Conservation (phyloP, 2,797 vertebrate genomes). For the Tachyglossus aculeatus region DNA sequence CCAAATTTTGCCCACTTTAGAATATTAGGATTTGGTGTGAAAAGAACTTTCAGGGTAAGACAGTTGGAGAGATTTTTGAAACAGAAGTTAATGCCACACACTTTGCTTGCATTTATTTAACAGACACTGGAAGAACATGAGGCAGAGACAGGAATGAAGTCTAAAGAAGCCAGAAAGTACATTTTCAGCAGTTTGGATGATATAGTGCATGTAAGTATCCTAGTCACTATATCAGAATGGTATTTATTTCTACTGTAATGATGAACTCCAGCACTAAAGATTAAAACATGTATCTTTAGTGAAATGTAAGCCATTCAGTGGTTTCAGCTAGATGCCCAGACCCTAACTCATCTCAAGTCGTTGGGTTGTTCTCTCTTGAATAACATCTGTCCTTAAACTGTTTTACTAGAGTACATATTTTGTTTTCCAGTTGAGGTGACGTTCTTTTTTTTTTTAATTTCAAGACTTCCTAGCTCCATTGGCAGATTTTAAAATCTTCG, state of each 20-base stretch:
- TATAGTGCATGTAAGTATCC: constrained; percentile 92
- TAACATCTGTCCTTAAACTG: constrained; percentile 13
- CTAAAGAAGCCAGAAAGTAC: constrained; percentile 99
- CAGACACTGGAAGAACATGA: constrained; percentile 98
- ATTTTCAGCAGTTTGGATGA: constrained; percentile 99
- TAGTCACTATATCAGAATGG: neutral
- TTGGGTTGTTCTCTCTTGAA: neutral
- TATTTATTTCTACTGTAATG: neutral
- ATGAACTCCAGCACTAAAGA: neutral
- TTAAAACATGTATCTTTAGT: neutral
- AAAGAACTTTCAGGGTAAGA: too few relatives aligned
- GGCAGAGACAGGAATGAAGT: constrained; percentile 97
- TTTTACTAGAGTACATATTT: neutral
- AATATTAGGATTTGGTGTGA: too few relatives aligned
- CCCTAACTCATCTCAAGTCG: neutral
- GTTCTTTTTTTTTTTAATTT: constrained; percentile 15
- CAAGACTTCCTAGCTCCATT: too few relatives aligned
- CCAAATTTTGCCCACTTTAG: constrained; percentile 6
- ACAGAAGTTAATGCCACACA: neutral
- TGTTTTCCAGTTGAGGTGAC: constrained; percentile 6
- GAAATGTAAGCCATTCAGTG: neutral
- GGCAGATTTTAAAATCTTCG: too few relatives aligned
- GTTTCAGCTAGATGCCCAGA: neutral
- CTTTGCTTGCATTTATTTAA: neutral
- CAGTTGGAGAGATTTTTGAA: neutral